Evolutionary conservation across 2,797 vertebrate genomes (phyloP).

Genomic region (Oreochromis mossambicus): DNA sequence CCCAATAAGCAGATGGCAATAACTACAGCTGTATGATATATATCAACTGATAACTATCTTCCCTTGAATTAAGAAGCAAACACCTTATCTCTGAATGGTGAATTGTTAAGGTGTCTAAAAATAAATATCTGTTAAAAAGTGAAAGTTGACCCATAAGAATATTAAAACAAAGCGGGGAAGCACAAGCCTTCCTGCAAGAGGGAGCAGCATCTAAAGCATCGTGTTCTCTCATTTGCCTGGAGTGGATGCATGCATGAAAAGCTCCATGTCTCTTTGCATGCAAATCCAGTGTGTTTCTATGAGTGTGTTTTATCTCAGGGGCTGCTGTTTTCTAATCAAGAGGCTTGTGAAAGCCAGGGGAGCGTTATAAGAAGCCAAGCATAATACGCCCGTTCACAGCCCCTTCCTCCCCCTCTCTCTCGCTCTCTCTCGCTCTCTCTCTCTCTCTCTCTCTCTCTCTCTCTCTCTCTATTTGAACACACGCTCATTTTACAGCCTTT

Average conservation of each 20-base stretch:
- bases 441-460: background rate
- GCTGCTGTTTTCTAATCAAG: conserved; percentile 75
- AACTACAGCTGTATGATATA: background rate
- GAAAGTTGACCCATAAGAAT: conserved; percentile 5
- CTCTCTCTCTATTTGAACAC: conserved; percentile 49
- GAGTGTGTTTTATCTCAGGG: conserved; percentile 66
- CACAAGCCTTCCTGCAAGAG: background rate
- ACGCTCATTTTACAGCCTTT: conserved; percentile 73
- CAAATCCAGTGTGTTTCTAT: conserved; percentile 53
- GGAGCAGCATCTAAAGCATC: conserved; percentile 13
- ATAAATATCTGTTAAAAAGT: background rate
- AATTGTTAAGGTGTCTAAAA: background rate
- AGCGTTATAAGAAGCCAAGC: conserved; percentile 55
- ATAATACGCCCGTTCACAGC: conserved; percentile 44
- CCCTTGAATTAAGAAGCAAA: background rate
- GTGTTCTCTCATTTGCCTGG: conserved; percentile 27
- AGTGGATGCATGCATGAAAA: conserved; percentile 48
- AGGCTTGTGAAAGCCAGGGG: conserved; percentile 70
- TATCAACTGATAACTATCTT: background rate
- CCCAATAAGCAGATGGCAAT: background rate
- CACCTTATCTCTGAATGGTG: background rate
- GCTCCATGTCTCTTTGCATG: conserved; percentile 60
- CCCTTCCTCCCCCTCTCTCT: conserved; percentile 16
- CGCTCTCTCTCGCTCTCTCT: background rate
- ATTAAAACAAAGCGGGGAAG: conserved; percentile 2